A percentile compares a stretch with the other conserved stretches of the same genome.
Conservation (phyloP, 2,113 vertebrate species). For the Nothobranchius kuhntae region DNA sequence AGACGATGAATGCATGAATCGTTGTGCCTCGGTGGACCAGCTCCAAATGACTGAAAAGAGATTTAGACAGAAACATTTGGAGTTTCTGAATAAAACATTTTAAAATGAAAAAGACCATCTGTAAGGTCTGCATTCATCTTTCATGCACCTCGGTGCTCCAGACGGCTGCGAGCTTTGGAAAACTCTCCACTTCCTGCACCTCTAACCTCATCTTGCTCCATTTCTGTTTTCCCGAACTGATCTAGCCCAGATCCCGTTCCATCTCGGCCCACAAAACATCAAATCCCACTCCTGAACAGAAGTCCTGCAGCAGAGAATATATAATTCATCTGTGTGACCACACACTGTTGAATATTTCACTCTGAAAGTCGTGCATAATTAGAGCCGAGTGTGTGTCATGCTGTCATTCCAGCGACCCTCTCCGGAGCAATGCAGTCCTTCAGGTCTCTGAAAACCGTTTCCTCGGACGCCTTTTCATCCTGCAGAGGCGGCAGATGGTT, state of each 20-base stretch:
- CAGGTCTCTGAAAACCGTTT: conserved; percentile 19
- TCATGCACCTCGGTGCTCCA: conserved; percentile 18
- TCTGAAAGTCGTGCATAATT: conserved; percentile 66
- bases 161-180: conserved; percentile 13
- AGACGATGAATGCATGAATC: too few species aligned
- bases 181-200: conserved; percentile 24
- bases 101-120: background rate
- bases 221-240: conserved; percentile 19
- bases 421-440: conserved; percentile 26
- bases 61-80: background rate
- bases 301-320: conserved; percentile 49
- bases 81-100: conserved; percentile 8
- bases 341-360: conserved; percentile 62
- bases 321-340: conserved; percentile 67
- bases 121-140: conserved; percentile 5
- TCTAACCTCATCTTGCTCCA: conserved; percentile 36
- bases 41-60: background rate
- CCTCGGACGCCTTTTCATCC: conserved; percentile 24
- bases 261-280: conserved; percentile 35
- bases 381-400: conserved; percentile 63
- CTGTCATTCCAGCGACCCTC: conserved; percentile 49
- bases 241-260: conserved; percentile 19
- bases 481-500: conserved; percentile 36
- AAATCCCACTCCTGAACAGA: conserved; percentile 54
- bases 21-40: background rate